phyloP scores from a whole-genome alignment of 2,113 vertebrate species.

The Dasyprocta punctata region DNA sequence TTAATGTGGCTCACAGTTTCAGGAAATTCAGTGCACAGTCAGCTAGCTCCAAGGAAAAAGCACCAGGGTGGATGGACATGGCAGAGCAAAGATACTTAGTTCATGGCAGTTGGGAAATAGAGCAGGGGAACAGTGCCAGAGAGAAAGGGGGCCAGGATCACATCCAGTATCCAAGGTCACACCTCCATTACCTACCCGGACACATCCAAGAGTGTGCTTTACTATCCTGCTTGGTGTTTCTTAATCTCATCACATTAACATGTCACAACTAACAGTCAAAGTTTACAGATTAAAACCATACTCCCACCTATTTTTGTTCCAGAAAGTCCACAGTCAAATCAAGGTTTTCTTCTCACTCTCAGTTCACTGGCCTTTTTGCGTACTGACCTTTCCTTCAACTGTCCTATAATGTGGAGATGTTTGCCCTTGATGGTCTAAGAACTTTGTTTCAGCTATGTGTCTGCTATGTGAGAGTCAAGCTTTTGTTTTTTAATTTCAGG shows the following conservation, averaged over 20 bases:
- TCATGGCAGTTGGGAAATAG: background rate
- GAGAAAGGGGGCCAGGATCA: background rate
- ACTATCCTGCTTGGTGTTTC: background rate
- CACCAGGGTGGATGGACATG: background rate
- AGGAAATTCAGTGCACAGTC: background rate
- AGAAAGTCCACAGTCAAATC: background rate
- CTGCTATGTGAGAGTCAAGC: background rate
- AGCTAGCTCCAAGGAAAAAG: background rate
- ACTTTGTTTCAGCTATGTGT: conserved; percentile 44
- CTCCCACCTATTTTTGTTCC: conserved; percentile 24
- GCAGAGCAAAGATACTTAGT: background rate
- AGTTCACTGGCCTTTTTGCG: background rate
- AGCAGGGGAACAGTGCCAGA: background rate
- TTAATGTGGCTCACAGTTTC: background rate
- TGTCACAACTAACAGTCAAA: background rate
- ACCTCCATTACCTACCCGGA: background rate
- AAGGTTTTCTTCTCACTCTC: background rate
- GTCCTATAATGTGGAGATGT: background rate
- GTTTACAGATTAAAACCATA: background rate
- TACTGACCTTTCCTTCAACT: conserved; percentile 37
- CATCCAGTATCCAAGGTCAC: background rate
- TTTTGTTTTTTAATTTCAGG: conserved; percentile 39
- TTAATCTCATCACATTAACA: background rate
- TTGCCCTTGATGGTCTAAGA: background rate
- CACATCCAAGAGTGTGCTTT: background rate